Base-by-base conservation (phyloP, 2,113 vertebrate genomes). In the Campylorhamphus procurvoides region DNA sequence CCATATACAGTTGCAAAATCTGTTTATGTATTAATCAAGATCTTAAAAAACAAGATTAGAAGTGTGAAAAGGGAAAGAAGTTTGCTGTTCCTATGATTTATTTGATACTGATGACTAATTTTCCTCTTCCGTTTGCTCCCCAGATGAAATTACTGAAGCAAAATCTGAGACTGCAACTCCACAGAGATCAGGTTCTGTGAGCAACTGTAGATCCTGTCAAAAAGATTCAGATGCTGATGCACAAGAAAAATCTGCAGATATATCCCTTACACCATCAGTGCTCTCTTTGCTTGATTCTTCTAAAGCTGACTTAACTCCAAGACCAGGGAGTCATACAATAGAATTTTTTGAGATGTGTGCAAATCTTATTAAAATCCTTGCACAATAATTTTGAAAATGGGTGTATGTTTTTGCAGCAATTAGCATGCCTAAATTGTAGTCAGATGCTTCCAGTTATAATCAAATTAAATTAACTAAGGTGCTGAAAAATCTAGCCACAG, bases 281-380 rank as follows among this genome's bases (percentile, higher is more conserved):
- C 99, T 98, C 89, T 99, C 99, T 66, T 99, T 98, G 59, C 98
- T 98, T 62, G 99, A 99, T 91, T 99, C 99, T 39, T 98, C 98
- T 24, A 98, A 97, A 64, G 98, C 98, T 39, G 98, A 98, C 40
- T 56, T 98, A 71, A 97, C 98, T 94, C 98, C 99, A 52, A 98
- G 99, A 83, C 98, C 99, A 33, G 99, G 99, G 95, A 99, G 99
- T 98, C 99, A 99, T 98, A 99, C 99, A 81, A 99, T 99, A 93
- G 99, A 99, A 95, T 99, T 99, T 96, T 99, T 99, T 94, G 99
- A 99, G 98, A 99, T 99, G 99, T 99, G 99, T 96, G 99, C 99
- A 74, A 99, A 99, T 97, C 98, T 99, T 96, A 99, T 99, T 98
- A 99, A 99, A 98, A 98, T 99, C 97, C 99, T 99, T 97, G 99